Conservation (phyloP, 1,140 invertebrate species). For the Cryptotermes secundus region DNA sequence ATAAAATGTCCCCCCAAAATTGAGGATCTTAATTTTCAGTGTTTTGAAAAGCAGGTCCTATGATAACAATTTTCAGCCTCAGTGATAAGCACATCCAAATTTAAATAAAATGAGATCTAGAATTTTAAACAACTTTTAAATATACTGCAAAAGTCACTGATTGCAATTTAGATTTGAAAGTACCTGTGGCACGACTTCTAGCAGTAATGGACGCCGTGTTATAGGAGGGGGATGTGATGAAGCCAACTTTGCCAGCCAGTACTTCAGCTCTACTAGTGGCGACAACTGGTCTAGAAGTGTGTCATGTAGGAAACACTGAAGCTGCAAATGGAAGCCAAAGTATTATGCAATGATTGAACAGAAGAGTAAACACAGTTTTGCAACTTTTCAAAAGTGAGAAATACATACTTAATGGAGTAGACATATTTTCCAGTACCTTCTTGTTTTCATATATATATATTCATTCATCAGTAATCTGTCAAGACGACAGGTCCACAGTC, state of each 20-base stretch:
- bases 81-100: too few species aligned
- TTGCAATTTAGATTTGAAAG: not conserved
- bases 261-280: conserved; percentile 69
- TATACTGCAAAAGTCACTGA: too few species aligned
- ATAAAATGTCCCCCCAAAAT: too few species aligned
- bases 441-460: too few species aligned
- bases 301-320: conserved; percentile 62
- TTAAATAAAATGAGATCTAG: too few species aligned
- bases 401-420: not conserved
- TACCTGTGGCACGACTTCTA: conserved; percentile 61
- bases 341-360: not conserved
- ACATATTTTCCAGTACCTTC: too few species aligned
- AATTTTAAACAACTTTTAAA: too few species aligned
- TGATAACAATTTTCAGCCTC: too few species aligned
- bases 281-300: conserved; percentile 71
- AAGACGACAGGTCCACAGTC: too few species aligned
- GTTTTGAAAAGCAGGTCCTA: too few species aligned
- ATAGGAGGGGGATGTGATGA: conserved; percentile 44
- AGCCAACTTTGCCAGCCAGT: conserved; percentile 60
- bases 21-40: too few species aligned
- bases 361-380: not conserved
- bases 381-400: not conserved
- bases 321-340: conserved; percentile 43
- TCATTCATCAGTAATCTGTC: too few species aligned
- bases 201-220: conserved; percentile 47